Base-by-base conservation (phyloP, 2,888 invertebrate genomes). In the Amblyteles armatorius region DNA sequence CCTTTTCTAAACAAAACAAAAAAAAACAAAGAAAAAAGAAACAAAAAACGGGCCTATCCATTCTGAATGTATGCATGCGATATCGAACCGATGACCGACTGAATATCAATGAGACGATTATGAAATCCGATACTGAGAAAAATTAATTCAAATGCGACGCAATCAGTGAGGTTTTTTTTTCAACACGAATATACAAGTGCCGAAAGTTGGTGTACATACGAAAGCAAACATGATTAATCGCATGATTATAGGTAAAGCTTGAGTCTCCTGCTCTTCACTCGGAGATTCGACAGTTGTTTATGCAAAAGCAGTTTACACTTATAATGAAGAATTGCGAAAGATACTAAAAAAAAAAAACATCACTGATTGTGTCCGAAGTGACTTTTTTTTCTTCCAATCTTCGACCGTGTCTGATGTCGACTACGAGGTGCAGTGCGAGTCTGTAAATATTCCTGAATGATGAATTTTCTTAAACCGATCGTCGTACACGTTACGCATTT, bases 41-140 rank as follows among this genome's bases (percentile, higher is more conserved):
- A 79, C 84, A 84, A 72, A 69, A 85, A 90, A 91, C 87, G 82
- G 91, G 89, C 91, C 91, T 91, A 90, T 86, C 88, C 79, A 88
- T 84, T 82, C 71, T 77, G 82, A 88, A 84, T 87, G 84, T 78
- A 67, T 71, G 79, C 82, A 71, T 81, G 78, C 86, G 76, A 77
- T 84, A 78, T 76, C 77, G 72, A 87, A 76, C 79, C 69, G 67
- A 74, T 74, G 80, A 40, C 79, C 83, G 85, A 83, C 79, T 77
- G 77, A 85, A 77, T 36, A 79, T 71, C 63, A 63, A 63, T 76
- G 80, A 85, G 55, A 44, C 6, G 26, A 57, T 57, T 22, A 72
- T 26, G 48, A 68, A 60, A 72, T 36, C 19, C 33, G 48, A 57
- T 16, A 63, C 29, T n/a, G 63, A 63, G 63, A 29, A 63, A 63